Conservation (phyloP, 2,888 invertebrate genomes). For the Coelinius sp. region DNA sequence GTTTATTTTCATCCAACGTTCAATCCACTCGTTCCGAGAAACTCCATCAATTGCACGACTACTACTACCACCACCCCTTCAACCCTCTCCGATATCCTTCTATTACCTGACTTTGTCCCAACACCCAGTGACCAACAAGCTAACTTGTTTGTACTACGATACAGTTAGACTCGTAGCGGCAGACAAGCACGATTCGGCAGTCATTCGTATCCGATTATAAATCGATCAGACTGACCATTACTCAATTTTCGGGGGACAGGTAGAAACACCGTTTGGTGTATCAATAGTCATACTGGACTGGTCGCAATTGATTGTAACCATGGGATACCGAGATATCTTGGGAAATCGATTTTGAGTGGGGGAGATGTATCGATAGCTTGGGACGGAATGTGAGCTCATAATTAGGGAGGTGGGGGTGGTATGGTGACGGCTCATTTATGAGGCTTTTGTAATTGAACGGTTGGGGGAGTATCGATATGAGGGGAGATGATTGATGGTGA, state of each 20-base stretch:
- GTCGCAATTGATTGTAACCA: constrained; percentile 7
- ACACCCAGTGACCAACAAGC: neutral
- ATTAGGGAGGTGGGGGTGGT: neutral
- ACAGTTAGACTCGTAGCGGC: neutral
- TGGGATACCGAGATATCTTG: neutral
- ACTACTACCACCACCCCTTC: neutral
- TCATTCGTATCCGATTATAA: constrained; percentile 24
- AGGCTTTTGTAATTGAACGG: neutral
- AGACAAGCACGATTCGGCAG: neutral
- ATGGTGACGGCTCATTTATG: neutral
- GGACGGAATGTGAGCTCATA: neutral
- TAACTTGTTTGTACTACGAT: constrained; percentile 2
- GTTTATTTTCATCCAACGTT: constrained; percentile 18
- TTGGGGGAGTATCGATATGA: neutral
- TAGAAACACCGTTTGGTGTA: neutral
- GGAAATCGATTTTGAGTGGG: neutral
- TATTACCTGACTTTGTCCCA: constrained; percentile 1
- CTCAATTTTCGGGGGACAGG: constrained; percentile 12
- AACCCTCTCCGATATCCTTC: neutral
- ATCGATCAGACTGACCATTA: constrained; percentile 22
- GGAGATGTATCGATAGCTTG: neutral
- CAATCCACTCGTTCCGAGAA: neutral
- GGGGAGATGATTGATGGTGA: neutral
- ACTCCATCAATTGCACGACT: neutral
- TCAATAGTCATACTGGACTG: constrained; percentile 9